A percentile compares a stretch with the other conserved stretches of the same genome.
Evolutionary conservation across 2,797 vertebrate genomes (phyloP).

Genomic region (Falco naumanni): DNA sequence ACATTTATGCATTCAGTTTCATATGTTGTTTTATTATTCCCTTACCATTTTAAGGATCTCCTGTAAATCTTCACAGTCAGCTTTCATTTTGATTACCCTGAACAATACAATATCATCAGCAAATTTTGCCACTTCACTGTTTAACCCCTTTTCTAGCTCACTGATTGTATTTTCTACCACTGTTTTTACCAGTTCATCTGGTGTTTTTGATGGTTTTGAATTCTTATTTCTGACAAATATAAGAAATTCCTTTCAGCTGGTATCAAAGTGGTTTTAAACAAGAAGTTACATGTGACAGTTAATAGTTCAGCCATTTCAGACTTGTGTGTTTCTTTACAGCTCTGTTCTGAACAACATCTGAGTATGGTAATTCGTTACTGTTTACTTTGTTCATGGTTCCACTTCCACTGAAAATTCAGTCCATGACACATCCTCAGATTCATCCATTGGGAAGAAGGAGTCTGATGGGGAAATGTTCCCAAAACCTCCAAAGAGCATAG

Average conservation of each 20-base stretch:
- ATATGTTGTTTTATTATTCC: neutral
- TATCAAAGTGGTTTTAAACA: neutral
- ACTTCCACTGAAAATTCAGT: neutral
- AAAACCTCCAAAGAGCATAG: neutral
- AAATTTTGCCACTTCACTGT: neutral
- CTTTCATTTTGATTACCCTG: neutral
- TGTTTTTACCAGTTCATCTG: neutral
- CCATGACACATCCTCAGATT: neutral
- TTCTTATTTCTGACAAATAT: neutral
- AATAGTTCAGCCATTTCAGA: neutral
- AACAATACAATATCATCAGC: neutral
- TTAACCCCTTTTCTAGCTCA: neutral
- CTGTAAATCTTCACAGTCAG: constrained; percentile 5
- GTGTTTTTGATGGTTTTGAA: neutral
- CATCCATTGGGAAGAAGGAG: neutral
- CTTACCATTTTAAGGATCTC: neutral
- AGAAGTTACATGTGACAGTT: neutral
- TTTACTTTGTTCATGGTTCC: neutral
- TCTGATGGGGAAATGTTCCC: neutral
- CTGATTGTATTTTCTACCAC: neutral
- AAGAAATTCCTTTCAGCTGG: neutral
- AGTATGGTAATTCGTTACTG: neutral
- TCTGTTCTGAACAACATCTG: neutral
- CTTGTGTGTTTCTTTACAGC: neutral
- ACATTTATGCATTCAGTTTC: neutral